These are phyloP conservation scores for Bryconaethiops microstoma DNA, from an alignment of 2,797 vertebrate species.

Conservation along the genomic window DNA sequence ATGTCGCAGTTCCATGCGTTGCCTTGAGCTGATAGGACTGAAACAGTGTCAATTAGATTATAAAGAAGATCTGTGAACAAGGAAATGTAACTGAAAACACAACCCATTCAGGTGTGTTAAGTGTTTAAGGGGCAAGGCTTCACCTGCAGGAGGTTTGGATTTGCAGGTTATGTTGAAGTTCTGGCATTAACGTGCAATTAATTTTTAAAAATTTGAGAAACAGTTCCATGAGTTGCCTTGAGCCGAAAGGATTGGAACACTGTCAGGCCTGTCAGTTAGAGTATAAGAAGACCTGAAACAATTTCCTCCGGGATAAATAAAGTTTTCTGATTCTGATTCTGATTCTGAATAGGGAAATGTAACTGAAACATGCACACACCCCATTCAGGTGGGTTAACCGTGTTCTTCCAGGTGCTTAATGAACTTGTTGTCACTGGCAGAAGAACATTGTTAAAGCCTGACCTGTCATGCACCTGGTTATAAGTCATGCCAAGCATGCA, in stretches of 20 bases:
- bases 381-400: neutral
- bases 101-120: neutral
- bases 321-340: too few relatives aligned
- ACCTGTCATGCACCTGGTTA: slow-evolving; percentile 7
- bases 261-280: neutral
- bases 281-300: too few relatives aligned
- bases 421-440: slow-evolving; percentile 7
- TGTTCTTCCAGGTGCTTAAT: slow-evolving; percentile 2
- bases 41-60: neutral
- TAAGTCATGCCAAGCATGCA: neutral
- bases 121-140: slow-evolving; percentile 10
- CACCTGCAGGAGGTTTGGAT: too few relatives aligned
- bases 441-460: slow-evolving; percentile 14
- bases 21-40: neutral
- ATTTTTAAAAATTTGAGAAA: neutral
- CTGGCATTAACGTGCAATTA: neutral
- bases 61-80: too few relatives aligned
- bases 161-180: neutral
- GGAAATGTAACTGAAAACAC: too few relatives aligned
- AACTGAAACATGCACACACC: neutral
- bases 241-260: neutral
- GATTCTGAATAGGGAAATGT: neutral
- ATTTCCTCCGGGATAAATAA: too few relatives aligned
- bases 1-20: neutral
- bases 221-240: neutral